Base-by-base conservation (phyloP, 2,888 invertebrate species). In the Falcaria lacertinaria region DNA sequence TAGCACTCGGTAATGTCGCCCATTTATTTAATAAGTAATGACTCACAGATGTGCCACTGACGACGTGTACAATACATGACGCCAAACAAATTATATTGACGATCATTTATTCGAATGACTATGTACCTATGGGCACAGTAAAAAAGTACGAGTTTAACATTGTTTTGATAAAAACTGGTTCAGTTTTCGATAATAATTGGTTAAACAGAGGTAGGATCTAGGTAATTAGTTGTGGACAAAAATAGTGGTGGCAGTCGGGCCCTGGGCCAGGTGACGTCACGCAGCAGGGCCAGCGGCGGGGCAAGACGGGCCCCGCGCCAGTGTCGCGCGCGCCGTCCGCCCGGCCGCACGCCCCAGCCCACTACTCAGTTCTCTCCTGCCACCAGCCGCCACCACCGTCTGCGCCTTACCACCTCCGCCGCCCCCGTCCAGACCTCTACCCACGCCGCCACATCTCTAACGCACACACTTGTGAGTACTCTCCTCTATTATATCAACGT, bases 231-330 rank as follows among this genome's bases (percentile, higher is more conserved):
- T 69, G 80, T 80, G 80, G 81, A 84, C 79, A 79, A 83, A 86
- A 89, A 88, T 89, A 89, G 88, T 85, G 74, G 74, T 70, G 73
- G 70, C 68, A 67, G 77, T 73, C 87, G 87, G 87, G 88, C 88
- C 88, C 87, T 86, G 88, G 87, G 86, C 85, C 86, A 84, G 87
- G 79, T 88, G 88, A 88, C 88, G 88, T 88, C 85, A 88, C 80
- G 77, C 75, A 79, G 75, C 81, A 81, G 83, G 80, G 85, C 80
- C 80, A 73, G 59, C 77, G 74, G 85, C 85, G 87, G 88, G 89
- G 88, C 86, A 87, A 89, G 83, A 87, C 86, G 87, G 88, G 89
- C 87, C 88, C 88, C 88, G 86, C 87, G 84, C 81, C 88, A 89
- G 88, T 87, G 86, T 80, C 86, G 88, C 85, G 88, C 86, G 88